These are phyloP conservation scores for Cephalopachus bancanus DNA, from an alignment of 2,797 vertebrate genomes.

Conservation along the genomic window DNA sequence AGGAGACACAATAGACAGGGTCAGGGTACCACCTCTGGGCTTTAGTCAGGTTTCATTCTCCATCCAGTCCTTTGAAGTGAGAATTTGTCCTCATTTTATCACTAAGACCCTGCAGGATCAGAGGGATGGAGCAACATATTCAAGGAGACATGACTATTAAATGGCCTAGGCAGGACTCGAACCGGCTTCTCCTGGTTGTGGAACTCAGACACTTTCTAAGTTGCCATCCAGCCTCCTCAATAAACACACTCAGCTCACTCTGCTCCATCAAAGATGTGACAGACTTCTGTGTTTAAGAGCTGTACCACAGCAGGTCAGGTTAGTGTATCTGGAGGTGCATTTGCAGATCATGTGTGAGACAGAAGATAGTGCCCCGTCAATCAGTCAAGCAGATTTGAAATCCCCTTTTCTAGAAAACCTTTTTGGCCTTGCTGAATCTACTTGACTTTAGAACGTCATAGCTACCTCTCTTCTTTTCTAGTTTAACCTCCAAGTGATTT, in stretches of 20 bases:
- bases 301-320: neutral
- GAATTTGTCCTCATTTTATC: neutral
- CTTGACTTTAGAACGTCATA: neutral
- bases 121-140: neutral
- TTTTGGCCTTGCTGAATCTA: neutral
- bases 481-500: neutral
- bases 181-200: neutral
- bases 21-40: neutral
- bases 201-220: neutral
- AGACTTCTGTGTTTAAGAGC: neutral
- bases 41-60: neutral
- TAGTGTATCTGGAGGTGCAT: accelerated
- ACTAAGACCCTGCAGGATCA: neutral
- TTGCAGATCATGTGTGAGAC: neutral
- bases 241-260: neutral
- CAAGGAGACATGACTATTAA: neutral
- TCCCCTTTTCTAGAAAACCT: neutral
- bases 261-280: neutral
- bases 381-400: neutral
- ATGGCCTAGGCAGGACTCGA: neutral
- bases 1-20: neutral
- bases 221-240: neutral
- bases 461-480: neutral
- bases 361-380: neutral
- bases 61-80: neutral